Base-by-base conservation (phyloP, 2,797 vertebrate genomes). In the Carduelis carduelis region DNA sequence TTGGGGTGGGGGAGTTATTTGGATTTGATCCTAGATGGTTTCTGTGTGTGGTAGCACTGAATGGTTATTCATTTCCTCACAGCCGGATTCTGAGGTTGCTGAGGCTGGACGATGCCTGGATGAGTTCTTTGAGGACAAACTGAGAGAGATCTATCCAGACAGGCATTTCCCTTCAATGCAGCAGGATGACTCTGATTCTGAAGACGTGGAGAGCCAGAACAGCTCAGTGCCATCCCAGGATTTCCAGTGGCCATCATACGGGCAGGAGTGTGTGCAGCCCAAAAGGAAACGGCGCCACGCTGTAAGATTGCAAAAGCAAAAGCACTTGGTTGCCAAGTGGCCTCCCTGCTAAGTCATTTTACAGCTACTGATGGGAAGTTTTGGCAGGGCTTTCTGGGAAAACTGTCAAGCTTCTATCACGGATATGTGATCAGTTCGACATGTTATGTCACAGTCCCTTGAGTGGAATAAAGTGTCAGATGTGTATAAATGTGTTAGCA, bases 21-120 rank as follows among this genome's bases (percentile, higher is more conserved):
- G n/a, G 18, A 11, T 85, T 80, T 75, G 75, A 44, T 66, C 37
- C 57, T 65, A 10, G 39, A 27, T 49, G 55, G 32, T 72, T 75
- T 52, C 55, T 53, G 4, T 12, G 5, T 63, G 34, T 4, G 4
- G n/a, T 32, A 63, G 24, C 18, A 55, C 27, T 68, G 59, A 80
- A 28, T 8, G 17, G 21, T 93, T 55, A 24, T 44, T 83, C 53
- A 8, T 92, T 76, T 55, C 70, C 39, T 90, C 63, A 19, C 97
- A 99, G 99, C 98, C 99, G 4, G 99, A 99, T 97, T 99, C 99
- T 0, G 99, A 99, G 97, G 99, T 99, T 71, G 99, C 99, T 34
- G 99, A 99, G 93, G 99, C 99, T 15, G 99, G 99, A 30, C 97
- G 97, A 78, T 99, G 98, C 97, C 98, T 99, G 32, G 98, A 99